Evolutionary conservation across 2,113 vertebrate genomes (phyloP), one percentile per base, ranked within the genome.

Genomic region (Myanophis thanlyinensis): DNA sequence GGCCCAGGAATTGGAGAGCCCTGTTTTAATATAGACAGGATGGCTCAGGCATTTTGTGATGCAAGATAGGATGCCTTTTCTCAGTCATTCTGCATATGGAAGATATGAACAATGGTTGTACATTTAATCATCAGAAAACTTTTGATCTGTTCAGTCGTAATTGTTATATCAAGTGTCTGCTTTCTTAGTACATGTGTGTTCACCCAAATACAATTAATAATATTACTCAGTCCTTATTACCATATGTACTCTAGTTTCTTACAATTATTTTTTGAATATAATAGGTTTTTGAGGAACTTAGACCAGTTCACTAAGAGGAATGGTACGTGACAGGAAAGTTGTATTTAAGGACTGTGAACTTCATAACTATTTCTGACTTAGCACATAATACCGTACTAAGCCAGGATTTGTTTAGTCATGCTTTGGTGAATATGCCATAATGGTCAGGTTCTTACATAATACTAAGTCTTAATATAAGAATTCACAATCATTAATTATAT

Each of bases 291-390:
- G 87, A 87, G 91, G 92, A 93, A 11, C 49, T 93, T 67, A 87
- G 85, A 49, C 89, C 92, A 90, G 86, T 93, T 93, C n/a, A 89
- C 89, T 94, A 91, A 62, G 30, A 93, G 89, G 11, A 87, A 88
- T 18, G 0, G 4, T 30, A n/a, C 67, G 62, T 88, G 2, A 13
- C 92, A 47, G 91, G 80, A 84, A 92, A 52, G 93, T 92, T 90
- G 94, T 91, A 91, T 94, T n/a, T n/a, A 94, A 87, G 40, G 91
- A 85, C 51, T 30, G 12, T 87, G 27, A 87, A 30, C 15, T 22
- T n/a, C 27, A 51, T 51, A n/a, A 51, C 48, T 80, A 20, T 44
- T 80, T 35, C 73, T 80, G 35, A 22, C 6, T 35, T 73, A 80
- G 35, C 18, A 40, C 15, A 44, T 80, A 80, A 80, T 9, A 22